These are phyloP conservation scores for Tenualosa ilisha DNA, from an alignment of 2,797 vertebrate genomes.

Conservation along the genomic window DNA sequence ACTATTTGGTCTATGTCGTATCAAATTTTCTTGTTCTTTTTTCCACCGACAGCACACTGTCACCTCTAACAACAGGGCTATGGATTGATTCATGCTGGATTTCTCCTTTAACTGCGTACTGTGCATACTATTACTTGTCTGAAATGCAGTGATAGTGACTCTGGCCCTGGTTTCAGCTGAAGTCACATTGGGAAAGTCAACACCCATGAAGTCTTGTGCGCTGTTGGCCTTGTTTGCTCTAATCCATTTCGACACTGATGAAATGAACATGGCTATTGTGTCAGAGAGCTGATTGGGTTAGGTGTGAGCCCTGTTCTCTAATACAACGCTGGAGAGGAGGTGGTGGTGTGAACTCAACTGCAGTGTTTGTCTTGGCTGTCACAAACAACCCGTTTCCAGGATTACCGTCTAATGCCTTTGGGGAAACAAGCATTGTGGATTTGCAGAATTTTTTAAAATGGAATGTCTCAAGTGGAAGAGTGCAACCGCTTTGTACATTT, in stretches of 20 bases:
- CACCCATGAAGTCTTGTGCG: neutral
- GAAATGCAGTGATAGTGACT: neutral
- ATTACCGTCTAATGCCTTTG: neutral
- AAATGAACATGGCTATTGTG: constrained; percentile 41
- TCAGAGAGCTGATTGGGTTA: constrained; percentile 31
- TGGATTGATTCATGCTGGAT: too few species aligned
- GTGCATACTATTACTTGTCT: neutral
- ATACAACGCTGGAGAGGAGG: neutral
- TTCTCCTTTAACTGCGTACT: neutral
- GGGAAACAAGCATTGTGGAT: neutral
- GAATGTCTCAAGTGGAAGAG: neutral
- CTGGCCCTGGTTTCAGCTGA: neutral
- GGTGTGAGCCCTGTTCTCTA: constrained; percentile 18
- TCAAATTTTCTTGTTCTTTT: too few species aligned
- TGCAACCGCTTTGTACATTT: neutral
- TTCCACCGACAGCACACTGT: too few species aligned
- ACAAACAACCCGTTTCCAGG: neutral
- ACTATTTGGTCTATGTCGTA: too few species aligned
- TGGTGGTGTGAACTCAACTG: neutral
- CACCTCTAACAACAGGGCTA: too few species aligned
- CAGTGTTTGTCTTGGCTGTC: neutral
- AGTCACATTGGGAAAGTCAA: neutral
- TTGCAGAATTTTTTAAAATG: neutral
- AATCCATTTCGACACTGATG: constrained; percentile 40
- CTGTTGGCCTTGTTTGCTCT: constrained; percentile 37